Evolutionary conservation across 2,888 invertebrate genomes (phyloP), one percentile per base, ranked within the genome.

Genomic region (Mythimna ferrago): DNA sequence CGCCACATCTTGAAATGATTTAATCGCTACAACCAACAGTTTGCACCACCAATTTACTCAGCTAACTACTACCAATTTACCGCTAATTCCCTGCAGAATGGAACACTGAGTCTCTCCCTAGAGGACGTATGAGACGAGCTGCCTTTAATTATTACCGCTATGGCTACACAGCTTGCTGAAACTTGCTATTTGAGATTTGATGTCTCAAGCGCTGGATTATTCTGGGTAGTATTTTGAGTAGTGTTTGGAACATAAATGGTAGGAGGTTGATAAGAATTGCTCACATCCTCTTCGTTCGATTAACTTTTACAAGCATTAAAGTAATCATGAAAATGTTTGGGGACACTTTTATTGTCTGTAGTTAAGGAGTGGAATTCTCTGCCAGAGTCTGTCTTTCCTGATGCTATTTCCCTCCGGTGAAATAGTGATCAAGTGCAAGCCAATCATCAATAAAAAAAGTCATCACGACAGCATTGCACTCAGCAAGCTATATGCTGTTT

Each of bases 31-130:
- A 10, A 4, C 32, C 56, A 0, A 2, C 51, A 57, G 2, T n/a
- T 79, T 69, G 61, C 1, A 58, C 75, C 81, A 79, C 35, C 60
- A 35, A 21, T 70, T 65, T 81, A 69, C 81, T 78, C 71, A 69
- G 76, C 81, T 83, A 89, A 86, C 87, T 86, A 84, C 83, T 73
- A 79, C 84, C 87, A 89, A 90, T 90, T 91, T 87, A 76, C 81
- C 72, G 84, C 80, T 88, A 89, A 91, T 91, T 91, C 90, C 89
- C 89, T 78, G 82, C 71, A 88, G 89, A 86, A 89, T 89, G 86
- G 84, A 77, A 76, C 72, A 81, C 64, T 54, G 77, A 61, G 65
- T 65, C 68, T 65, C 68, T 84, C 88, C 78, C 86, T 2, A 26
- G 81, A 75, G 73, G 63, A 60, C 71, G 76, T 83, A 76, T 73